Evolutionary conservation across 2,797 vertebrate species (phyloP).

Genomic region (Brachymystax lenok): DNA sequence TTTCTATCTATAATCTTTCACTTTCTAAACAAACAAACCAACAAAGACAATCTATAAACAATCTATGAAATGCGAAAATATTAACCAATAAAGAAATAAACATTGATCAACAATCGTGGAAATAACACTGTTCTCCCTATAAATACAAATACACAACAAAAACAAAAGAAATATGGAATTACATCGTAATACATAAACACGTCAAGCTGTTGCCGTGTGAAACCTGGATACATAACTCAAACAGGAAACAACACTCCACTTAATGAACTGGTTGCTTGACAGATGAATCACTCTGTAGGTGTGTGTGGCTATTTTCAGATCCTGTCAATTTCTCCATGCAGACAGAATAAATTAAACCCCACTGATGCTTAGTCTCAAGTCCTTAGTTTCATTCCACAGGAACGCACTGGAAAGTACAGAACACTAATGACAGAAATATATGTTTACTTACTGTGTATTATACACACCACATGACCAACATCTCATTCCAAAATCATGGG

Average conservation of each 20-base stretch:
- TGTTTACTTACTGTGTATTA: no score
- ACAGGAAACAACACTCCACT: slow-evolving; percentile 52
- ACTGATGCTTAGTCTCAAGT: neutral
- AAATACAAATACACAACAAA: neutral
- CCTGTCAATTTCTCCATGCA: slow-evolving; percentile 29
- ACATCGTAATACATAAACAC: slow-evolving; percentile 5
- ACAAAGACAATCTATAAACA: no score
- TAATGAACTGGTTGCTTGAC: slow-evolving; percentile 57
- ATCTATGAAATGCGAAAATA: no score
- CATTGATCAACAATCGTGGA: no score
- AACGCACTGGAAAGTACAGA: neutral
- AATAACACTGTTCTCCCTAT: no score
- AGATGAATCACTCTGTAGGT: slow-evolving; percentile 43
- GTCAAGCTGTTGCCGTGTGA: slow-evolving; percentile 5
- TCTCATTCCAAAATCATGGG: no score
- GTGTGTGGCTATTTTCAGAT: slow-evolving; percentile 47
- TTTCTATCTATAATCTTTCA: no score
- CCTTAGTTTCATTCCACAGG: slow-evolving; percentile 8
- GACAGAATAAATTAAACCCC: slow-evolving; percentile 15
- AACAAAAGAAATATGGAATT: slow-evolving; percentile 56
- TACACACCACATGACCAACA: no score
- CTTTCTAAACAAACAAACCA: no score
- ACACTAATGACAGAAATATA: neutral
- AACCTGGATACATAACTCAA: slow-evolving; percentile 17
- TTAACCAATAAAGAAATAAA: no score